phyloP scores from a whole-genome alignment of 2,797 vertebrate genomes.

The Malacoctenus gilli region DNA sequence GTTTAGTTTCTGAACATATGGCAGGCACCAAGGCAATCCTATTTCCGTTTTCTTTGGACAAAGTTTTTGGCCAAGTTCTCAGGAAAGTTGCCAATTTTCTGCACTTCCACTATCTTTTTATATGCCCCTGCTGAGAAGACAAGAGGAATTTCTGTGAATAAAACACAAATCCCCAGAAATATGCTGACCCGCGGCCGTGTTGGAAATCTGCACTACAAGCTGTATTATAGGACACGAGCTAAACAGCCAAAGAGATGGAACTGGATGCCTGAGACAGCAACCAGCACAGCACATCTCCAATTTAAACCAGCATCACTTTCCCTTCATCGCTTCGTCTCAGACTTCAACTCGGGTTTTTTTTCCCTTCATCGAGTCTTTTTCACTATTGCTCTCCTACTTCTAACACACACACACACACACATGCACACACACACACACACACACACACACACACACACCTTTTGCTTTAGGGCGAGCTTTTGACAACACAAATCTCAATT shows the following conservation, averaged over 20 bases:
- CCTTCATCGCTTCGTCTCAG: conserved; percentile 11
- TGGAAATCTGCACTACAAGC: conserved; percentile 30
- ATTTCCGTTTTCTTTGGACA: background rate
- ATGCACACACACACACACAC: conserved; percentile 20
- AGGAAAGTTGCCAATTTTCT: background rate
- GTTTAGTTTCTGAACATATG: background rate
- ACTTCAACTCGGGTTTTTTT: conserved; percentile 13
- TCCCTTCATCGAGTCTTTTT: conserved; percentile 7
- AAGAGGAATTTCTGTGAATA: conserved; percentile 21
- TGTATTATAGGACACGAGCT: conserved; percentile 29
- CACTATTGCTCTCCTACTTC: background rate
- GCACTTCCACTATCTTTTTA: conserved; percentile 12
- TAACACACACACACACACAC: conserved; percentile 21
- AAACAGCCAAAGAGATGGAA: conserved; percentile 23
- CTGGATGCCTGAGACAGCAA: conserved; percentile 38
- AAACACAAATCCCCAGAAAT: conserved; percentile 43
- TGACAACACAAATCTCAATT: conserved; percentile 36
- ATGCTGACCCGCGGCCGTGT: conserved; percentile 38
- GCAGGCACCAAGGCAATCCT: background rate
- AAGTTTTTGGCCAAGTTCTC: conserved; percentile 11
- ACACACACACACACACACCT: conserved; percentile 19
- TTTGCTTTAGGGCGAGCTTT: conserved; percentile 29
- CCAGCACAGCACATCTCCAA: conserved; percentile 42
- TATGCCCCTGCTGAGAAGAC: conserved; percentile 7
- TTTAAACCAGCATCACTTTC: conserved; percentile 39